Evolutionary conservation across 2,797 vertebrate species (phyloP), one percentile per base, ranked within the genome.

Genomic region (Cottoperca gobio): DNA sequence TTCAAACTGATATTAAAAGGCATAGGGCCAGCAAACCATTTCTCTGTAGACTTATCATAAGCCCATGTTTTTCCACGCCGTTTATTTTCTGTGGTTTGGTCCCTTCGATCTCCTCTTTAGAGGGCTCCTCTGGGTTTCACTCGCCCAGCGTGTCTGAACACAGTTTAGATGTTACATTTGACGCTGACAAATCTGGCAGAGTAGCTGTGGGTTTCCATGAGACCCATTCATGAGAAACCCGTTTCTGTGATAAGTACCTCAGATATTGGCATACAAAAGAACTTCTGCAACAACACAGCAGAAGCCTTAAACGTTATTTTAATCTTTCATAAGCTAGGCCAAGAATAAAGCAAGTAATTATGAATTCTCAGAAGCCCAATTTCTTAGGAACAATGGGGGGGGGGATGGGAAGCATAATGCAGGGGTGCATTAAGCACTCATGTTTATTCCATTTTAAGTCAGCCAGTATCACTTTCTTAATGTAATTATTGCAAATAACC

Each of bases 1-100:
- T 91, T 91, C 89, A 89, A 91, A 87, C 76, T 89, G 88, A 90
- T 91, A 89, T 91, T 88, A 91, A 92, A 92, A 90, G 86, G 86
- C 90, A 86, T 60, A 61, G 69, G 77, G 86, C 90, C 82, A 83
- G 84, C 78, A 77, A 77, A 72, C 61, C 66, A 60, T 86, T 86
- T 87, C 88, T 91, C 86, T 72, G 73, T 71, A 74, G 90, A 90
- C 83, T 86, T 82, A 86, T 89, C 86, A 86, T 87, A 79, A 90
- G 86, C 85, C 78, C 76, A 73, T 89, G 81, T 90, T 92, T 91
- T 91, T 88, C 78, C 79, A 58, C 59, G 7, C 70, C 68, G 42
- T 88, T 91, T 87, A 86, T 83, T 86, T 87, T 84, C 68, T 76
- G 73, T 70, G 37, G 31, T 84, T 88, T 76, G 83, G 81, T 81